A percentile compares a stretch with the other conserved stretches of the same genome.
These are phyloP conservation scores for Hiodon alosoides DNA, from an alignment of 2,113 vertebrate species.

Conservation along the genomic window DNA sequence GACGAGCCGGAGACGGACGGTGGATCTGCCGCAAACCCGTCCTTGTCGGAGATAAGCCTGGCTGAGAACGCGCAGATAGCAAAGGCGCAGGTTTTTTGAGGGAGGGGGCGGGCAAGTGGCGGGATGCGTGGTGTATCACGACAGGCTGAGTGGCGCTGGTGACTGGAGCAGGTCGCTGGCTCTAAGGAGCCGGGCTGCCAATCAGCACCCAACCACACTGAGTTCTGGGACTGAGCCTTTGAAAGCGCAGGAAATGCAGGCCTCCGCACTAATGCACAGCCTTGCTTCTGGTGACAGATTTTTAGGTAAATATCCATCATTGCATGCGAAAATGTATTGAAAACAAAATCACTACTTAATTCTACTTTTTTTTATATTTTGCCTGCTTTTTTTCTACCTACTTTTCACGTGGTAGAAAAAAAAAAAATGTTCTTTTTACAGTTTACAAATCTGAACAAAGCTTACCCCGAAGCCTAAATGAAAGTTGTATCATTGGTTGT, in stretches of 20 bases:
- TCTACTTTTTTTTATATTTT: background rate
- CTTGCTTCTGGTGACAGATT: background rate
- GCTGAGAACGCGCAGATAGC: background rate
- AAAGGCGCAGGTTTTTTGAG: background rate
- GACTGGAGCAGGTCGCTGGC: too few species aligned
- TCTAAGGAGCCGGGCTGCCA: too few species aligned
- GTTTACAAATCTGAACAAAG: too few species aligned
- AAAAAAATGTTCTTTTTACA: too few species aligned
- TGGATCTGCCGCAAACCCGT: background rate
- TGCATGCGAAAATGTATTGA: background rate
- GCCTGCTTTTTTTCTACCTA: background rate
- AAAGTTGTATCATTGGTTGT: background rate
- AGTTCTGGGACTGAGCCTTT: too few species aligned
- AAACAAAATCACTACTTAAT: background rate
- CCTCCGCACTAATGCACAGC: background rate
- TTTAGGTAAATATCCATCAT: background rate
- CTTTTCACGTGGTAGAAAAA: too few species aligned
- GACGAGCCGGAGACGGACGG: constrained; percentile 13
- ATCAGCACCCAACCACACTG: too few species aligned
- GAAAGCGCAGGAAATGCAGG: too few species aligned
- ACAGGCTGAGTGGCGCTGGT: too few species aligned
- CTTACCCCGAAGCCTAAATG: too few species aligned
- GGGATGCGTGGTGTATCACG: too few species aligned
- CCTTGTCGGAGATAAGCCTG: constrained; percentile 5
- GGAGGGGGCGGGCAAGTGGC: background rate